Percentiles rank a stretch among this genome's conserved stretches.
phyloP scores from a whole-genome alignment of 2,113 vertebrate species.

The Sceloporus undulatus region DNA sequence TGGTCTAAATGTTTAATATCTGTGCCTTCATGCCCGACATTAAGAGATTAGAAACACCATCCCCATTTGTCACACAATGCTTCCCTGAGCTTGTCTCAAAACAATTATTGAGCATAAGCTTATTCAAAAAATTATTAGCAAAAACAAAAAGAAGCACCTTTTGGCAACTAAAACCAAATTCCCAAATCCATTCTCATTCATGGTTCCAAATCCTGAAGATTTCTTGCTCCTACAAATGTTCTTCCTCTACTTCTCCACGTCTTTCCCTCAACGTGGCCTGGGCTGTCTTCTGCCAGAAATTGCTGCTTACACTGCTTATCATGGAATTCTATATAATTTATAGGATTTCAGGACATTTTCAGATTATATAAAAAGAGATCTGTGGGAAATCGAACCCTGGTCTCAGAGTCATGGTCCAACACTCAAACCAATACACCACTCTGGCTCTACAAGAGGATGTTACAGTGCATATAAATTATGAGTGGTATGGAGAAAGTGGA shows the following conservation, averaged over 20 bases:
- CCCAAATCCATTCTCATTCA: constrained; percentile 43
- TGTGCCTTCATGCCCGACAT: constrained; percentile 50
- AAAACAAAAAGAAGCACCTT: constrained; percentile 43
- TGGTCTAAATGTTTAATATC: constrained; percentile 62
- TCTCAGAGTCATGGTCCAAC: no score
- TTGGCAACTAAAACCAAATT: constrained; percentile 14
- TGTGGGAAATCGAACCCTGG: neutral
- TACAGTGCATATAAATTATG: neutral
- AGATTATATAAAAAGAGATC: constrained; percentile 17
- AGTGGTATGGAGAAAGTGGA: neutral
- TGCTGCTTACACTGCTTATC: constrained; percentile 32
- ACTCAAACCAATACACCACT: no score
- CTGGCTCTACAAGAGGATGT: neutral
- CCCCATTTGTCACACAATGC: constrained; percentile 32
- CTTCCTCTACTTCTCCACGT: no score
- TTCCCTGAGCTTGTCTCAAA: constrained; percentile 55
- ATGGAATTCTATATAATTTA: constrained; percentile 20
- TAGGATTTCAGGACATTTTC: constrained; percentile 36
- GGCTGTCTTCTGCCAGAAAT: constrained; percentile 43
- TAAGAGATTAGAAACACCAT: constrained; percentile 62
- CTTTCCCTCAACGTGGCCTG: constrained; percentile 28
- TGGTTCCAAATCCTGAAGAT: neutral
- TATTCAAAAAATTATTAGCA: constrained; percentile 42
- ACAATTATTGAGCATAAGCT: constrained; percentile 55
- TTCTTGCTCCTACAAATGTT: neutral